Percentiles rank a stretch among this genome's conserved stretches.
These are phyloP conservation scores for Drosophila pegasa DNA, from an alignment of 2,888 invertebrate species.

Conservation along the genomic window DNA sequence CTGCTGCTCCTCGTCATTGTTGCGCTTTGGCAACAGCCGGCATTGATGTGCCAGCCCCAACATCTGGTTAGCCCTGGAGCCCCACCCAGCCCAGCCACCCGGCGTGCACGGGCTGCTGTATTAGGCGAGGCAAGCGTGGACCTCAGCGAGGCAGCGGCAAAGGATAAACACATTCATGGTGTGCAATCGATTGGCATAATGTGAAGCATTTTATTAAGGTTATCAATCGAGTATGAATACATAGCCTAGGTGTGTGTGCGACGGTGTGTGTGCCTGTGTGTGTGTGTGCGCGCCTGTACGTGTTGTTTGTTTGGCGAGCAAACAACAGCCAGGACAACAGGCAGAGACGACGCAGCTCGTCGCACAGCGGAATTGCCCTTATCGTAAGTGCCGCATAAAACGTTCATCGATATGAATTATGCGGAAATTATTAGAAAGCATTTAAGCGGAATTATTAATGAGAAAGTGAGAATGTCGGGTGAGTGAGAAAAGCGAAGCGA, in stretches of 20 bases:
- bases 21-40: slow-evolving; percentile 76
- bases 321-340: slow-evolving; percentile 52
- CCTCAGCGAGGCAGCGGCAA: slow-evolving; percentile 57
- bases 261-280: slow-evolving; percentile 29
- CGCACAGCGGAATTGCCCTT: slow-evolving; percentile 55
- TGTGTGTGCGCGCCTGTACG: slow-evolving; percentile 43
- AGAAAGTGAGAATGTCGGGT: slow-evolving; percentile 41
- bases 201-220: slow-evolving; percentile 81
- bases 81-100: background rate
- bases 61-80: background rate
- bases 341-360: slow-evolving; percentile 22
- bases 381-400: slow-evolving; percentile 75
- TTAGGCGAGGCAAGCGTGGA: slow-evolving; percentile 46
- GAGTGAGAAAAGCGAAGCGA: background rate
- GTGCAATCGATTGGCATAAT: slow-evolving; percentile 82
- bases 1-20: slow-evolving; percentile 57
- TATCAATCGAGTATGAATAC: slow-evolving; percentile 78
- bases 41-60: slow-evolving; percentile 57
- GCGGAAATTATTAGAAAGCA: slow-evolving; percentile 80
- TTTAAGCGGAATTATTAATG: slow-evolving; percentile 80
- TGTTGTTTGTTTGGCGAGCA: slow-evolving; percentile 70
- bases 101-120: slow-evolving; percentile 37
- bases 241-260: slow-evolving; percentile 46
- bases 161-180: slow-evolving; percentile 82
- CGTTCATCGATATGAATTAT: slow-evolving; percentile 76